Conservation (phyloP, 2,797 vertebrate genomes). For the Coranthus polyacanthus region DNA sequence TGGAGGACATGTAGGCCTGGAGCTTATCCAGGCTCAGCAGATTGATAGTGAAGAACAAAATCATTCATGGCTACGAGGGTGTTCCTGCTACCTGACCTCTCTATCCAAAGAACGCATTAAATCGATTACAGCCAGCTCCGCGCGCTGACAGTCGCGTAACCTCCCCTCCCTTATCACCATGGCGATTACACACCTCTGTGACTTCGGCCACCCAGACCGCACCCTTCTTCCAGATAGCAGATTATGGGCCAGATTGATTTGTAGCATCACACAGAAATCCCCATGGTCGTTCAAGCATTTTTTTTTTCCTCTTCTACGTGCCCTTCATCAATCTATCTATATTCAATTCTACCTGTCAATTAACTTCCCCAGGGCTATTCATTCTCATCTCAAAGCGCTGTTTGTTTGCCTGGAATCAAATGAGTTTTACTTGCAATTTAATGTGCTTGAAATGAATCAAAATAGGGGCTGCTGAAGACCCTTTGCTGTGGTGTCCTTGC, state of each 20-base stretch:
- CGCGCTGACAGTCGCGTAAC: slow-evolving; percentile 60
- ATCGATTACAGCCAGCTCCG: slow-evolving; percentile 65
- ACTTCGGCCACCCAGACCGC: slow-evolving; percentile 62
- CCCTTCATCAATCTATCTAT: slow-evolving; percentile 72
- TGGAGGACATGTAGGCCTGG: slow-evolving; percentile 34
- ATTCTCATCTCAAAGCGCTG: slow-evolving; percentile 43
- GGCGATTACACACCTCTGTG: slow-evolving; percentile 75
- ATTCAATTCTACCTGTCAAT: slow-evolving; percentile 69
- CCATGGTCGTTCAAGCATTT: slow-evolving; percentile 54
- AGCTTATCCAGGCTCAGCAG: slow-evolving; percentile 43
- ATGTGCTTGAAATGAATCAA: slow-evolving; percentile 34
- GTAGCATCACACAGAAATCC: slow-evolving; percentile 67
- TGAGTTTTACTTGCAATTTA: slow-evolving; percentile 41
- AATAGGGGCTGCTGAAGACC: slow-evolving; percentile 23
- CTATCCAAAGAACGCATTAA: slow-evolving; percentile 56
- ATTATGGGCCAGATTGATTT: slow-evolving; percentile 80
- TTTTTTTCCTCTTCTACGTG: slow-evolving; percentile 40
- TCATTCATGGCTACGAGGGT: slow-evolving; percentile 47
- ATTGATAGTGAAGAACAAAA: slow-evolving; percentile 46
- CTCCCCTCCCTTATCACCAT: slow-evolving; percentile 72
- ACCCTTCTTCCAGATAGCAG: slow-evolving; percentile 65
- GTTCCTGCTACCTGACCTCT: slow-evolving; percentile 63
- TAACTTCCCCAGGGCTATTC: slow-evolving; percentile 40
- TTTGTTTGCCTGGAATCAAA: slow-evolving; percentile 48
- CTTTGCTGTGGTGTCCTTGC: slow-evolving; percentile 8